Evolutionary conservation across 2,113 vertebrate species (phyloP), one percentile per base, ranked within the genome.

Genomic region (Apistogramma diplotaenia): DNA sequence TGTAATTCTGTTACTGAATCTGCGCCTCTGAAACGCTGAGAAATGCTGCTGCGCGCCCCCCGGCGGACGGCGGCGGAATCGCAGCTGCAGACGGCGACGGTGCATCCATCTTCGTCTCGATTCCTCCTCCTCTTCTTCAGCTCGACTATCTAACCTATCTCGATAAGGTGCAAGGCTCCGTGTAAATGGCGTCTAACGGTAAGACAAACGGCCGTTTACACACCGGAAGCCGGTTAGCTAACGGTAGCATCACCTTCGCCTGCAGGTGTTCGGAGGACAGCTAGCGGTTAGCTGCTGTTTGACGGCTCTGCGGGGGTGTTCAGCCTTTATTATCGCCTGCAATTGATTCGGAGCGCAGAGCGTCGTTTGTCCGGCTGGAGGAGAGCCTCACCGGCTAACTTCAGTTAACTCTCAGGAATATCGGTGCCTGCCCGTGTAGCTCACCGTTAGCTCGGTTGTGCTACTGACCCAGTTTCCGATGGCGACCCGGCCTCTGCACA

Each of bases 141-240:
- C 49, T 29, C 11, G 19, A 49, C 35, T 31, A 25, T 35, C 33
- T 33, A 35, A 21, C 29, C 27, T 4, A 18, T 49, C n/a, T 46
- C 31, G 27, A 21, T 19, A 2, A 3, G 8, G 16, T 33, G 16
- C 1, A 25, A 21, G 12, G 61, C 73, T 8, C 4, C 51, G 11
- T 51, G 16, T 5, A 58, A 16, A 94, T 94, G 93, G 78, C 92
- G 62, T 92, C 93, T 53, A 92, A 90, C 74, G 93, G 93, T 94
- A 79, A 91, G 93, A 75, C 25, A 56, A 15, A 6, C 19, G 0
- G 4, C 29, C 16, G 37, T 46, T 0, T 27, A 15, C 15, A 37
- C 60, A 19, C 16, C n/a, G 8, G 13, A 46, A 21, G 23, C 61
- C 25, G 7, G 35, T 56, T 31, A 53, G 40, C 31, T 67, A 61